Evolutionary conservation across 1,140 invertebrate species (phyloP), one percentile per base, ranked within the genome.

Genomic region (Orchestia grillus): DNA sequence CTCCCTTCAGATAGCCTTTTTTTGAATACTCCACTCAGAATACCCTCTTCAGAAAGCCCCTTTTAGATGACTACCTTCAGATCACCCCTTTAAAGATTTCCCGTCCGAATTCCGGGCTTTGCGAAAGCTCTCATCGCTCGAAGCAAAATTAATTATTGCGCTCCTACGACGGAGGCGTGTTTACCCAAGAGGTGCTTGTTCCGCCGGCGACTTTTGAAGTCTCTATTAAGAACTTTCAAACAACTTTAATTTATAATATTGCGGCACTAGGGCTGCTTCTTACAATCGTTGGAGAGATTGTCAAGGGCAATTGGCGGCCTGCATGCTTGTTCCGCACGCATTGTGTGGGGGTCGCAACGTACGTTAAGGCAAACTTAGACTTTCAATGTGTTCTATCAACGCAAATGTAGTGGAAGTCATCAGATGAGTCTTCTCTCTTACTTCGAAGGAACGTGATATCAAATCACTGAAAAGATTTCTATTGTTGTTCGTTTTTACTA

Each of bases 151-250:
- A 94, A 94, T 94, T 94, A 94, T 94, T 42, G 44, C 36, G 92
- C 92, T 45, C 44, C 3, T 44, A 47, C 92, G 43, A 44, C 44
- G 23, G 92, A 4, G 43, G 43, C 6, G 19, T 94, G 92, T 94
- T 94, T 94, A 94, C 92, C 44, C 44, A 40, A 92, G 44, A 45
- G 92, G 92, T 94, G 92, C 92, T 94, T 94, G 92, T 94, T 94
- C 92, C 36, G 43, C 6, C 19, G 44, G 41, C 44, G 44, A 94
- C 92, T 94, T 94, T 44, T 94, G 92, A 94, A 94, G 92, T 94
- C 92, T 42, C 90, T 91, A 45, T 94, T 94, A 94, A 47, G 92
- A 94, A 94, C 43, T 94, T 94, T 44, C 44, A 40, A 45, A 47
- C 15, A 40, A 47, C 44, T 94, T 94, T 94, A 45, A 94, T 94